A percentile compares a stretch with the other conserved stretches of the same genome.
phyloP scores from a whole-genome alignment of 2,113 vertebrate genomes.

The Bostrychus sinensis region DNA sequence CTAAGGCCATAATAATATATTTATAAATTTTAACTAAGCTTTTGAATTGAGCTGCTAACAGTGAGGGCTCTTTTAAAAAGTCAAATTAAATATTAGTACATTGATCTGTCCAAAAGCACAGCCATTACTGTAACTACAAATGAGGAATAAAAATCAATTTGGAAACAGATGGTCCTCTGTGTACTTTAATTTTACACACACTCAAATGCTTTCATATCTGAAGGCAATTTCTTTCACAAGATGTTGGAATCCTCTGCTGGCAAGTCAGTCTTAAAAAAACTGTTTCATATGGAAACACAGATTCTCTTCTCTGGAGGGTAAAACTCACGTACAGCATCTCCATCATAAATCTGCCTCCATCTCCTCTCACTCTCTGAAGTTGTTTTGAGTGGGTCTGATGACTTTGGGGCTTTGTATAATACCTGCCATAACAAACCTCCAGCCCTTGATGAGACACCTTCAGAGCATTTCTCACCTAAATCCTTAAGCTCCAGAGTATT shows the following conservation, averaged over 20 bases:
- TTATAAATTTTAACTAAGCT: too few relatives aligned
- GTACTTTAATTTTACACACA: constrained; percentile 20
- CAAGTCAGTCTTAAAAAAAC: constrained; percentile 13
- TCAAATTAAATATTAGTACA: constrained; percentile 13
- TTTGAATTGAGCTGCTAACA: too few relatives aligned
- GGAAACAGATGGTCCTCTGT: too few relatives aligned
- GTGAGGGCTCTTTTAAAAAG: neutral
- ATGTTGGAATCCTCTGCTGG: too few relatives aligned
- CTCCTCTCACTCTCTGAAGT: neutral
- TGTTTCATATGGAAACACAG: constrained; percentile 14
- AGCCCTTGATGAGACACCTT: constrained; percentile 18
- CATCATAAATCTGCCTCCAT: too few relatives aligned
- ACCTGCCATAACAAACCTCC: constrained; percentile 25
- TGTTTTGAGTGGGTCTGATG: constrained; percentile 7
- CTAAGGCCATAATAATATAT: too few relatives aligned
- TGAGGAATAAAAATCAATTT: too few relatives aligned
- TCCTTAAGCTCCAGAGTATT: constrained; percentile 55
- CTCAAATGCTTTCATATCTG: constrained; percentile 5
- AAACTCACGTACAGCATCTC: too few relatives aligned
- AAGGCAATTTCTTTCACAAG: too few relatives aligned
- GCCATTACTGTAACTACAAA: neutral
- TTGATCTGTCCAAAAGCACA: too few relatives aligned
- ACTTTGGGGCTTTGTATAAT: constrained; percentile 17
- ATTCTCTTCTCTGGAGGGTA: neutral
- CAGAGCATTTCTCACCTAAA: constrained; percentile 41